phyloP scores from a whole-genome alignment of 2,113 vertebrate species.

The Pterocles gutturalis region DNA sequence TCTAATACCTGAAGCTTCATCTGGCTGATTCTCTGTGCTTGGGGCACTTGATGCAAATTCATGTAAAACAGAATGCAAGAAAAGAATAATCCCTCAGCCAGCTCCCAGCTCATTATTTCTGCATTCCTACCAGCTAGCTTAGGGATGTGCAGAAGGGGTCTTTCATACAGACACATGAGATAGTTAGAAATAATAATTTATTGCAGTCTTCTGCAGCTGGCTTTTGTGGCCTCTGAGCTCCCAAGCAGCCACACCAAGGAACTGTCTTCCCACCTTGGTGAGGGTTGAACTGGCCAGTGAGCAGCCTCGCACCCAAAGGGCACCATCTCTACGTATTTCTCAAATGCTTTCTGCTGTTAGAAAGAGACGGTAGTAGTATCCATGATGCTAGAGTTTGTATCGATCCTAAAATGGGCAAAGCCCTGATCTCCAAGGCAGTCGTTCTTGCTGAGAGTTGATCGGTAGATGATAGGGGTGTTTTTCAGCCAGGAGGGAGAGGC shows the following conservation, averaged over 20 bases:
- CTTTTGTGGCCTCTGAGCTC: background rate
- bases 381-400: background rate
- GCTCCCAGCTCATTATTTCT: background rate
- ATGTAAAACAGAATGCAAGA: background rate
- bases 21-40: slow-evolving; percentile 30
- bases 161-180: background rate
- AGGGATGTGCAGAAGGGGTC: background rate
- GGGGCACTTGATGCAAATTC: slow-evolving; percentile 48
- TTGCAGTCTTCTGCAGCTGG: background rate
- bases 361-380: background rate
- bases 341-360: background rate
- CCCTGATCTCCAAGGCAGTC: background rate
- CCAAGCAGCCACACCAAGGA: background rate
- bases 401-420: background rate
- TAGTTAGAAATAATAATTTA: background rate
- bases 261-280: background rate
- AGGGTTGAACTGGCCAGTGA: background rate
- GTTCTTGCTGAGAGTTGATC: background rate
- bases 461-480: background rate
- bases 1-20: slow-evolving; percentile 22
- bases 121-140: background rate
- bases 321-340: background rate
- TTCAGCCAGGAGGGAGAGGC: background rate
- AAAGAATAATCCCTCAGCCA: background rate
- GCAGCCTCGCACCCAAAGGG: background rate